Conservation (phyloP, 2,113 vertebrate species). For the Herpailurus yagouaroundi region DNA sequence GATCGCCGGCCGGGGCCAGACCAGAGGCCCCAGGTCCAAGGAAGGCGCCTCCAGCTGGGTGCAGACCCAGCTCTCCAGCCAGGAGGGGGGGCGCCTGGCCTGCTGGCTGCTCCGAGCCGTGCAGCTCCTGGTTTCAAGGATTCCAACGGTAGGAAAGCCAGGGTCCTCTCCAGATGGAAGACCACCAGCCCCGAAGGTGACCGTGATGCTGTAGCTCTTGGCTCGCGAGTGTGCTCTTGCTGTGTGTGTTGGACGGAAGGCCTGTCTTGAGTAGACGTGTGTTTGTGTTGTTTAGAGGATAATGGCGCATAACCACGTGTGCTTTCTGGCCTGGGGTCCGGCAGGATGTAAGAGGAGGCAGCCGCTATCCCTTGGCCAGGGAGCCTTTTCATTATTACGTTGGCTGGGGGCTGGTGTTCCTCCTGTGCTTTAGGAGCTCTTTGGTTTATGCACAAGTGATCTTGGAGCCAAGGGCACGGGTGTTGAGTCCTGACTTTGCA, state of each 20-base stretch:
- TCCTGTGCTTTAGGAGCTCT: neutral
- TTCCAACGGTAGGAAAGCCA: conserved; percentile 32
- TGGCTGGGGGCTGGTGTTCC: neutral
- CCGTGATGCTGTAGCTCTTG: conserved; percentile 60
- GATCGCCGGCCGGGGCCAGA: neutral
- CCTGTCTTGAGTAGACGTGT: neutral
- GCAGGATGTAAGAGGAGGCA: conserved; percentile 57
- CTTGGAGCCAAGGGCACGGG: neutral
- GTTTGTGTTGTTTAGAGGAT: conserved; percentile 67
- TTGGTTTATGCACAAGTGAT: neutral
- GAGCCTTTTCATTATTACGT: neutral
- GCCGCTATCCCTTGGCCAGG: neutral
- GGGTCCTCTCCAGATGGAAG: conserved; percentile 63
- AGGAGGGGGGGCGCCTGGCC: neutral
- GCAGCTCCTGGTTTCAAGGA: conserved; percentile 59
- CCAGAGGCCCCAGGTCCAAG: neutral
- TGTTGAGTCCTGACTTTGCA: neutral
- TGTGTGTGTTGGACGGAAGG: conserved; percentile 67
- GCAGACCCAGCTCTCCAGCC: neutral
- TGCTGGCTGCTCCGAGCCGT: neutral
- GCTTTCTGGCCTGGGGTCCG: conserved; percentile 62
- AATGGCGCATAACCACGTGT: conserved; percentile 18
- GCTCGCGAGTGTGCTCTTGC: neutral
- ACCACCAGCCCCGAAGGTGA: conserved; percentile 59
- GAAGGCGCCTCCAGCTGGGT: neutral